Base-by-base conservation (phyloP, 1,140 invertebrate species). In the Neodiprion lecontei region DNA sequence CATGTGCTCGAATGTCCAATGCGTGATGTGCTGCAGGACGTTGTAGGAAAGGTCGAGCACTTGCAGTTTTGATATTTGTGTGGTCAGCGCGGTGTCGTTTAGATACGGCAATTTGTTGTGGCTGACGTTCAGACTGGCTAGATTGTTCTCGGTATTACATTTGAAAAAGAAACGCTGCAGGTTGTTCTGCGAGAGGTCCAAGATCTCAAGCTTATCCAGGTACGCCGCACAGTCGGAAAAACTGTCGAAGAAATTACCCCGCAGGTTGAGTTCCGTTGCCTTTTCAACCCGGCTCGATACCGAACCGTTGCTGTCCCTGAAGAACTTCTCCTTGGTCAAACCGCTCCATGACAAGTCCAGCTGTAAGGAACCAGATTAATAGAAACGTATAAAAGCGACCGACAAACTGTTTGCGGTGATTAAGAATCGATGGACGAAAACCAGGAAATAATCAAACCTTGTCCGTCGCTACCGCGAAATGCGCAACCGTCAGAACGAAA, bases 151-250 rank as follows among this genome's bases (percentile, higher is more conserved):
- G 9, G 85, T 80, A 2, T 81, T 79, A 66, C 87, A 86, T 3
- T 88, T 78, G 23, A 89, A 87, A 48, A 87, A 87, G 48, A 89
- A 87, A 69, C 82, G 79, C 14, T 85, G 82, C 0, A 89, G 76
- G 69, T 83, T 80, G 79, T 89, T 89, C 12, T 87, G 82, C 0
- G 88, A 88, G 8, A 89, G 69, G 77, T 89, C 87, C 17, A 89
- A 49, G 1, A 73, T 76, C 21, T 71, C 77, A 5, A 89, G 40
- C 10, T 72, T 83, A 2, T 78, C 76, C 0, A 89, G 78, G 48
- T 84, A 79, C 0, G 88, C 85, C 7, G 88, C 87, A 67, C 88
- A 89, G 17, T 89, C 88, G 4, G 88, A 73, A 23, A 89, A 89
- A 74, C 82, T 87, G 77, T 89, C 84, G 21, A 89, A 88, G 17